Evolutionary conservation across 2,113 vertebrate genomes (phyloP).

Genomic region (Crotalus viridis): DNA sequence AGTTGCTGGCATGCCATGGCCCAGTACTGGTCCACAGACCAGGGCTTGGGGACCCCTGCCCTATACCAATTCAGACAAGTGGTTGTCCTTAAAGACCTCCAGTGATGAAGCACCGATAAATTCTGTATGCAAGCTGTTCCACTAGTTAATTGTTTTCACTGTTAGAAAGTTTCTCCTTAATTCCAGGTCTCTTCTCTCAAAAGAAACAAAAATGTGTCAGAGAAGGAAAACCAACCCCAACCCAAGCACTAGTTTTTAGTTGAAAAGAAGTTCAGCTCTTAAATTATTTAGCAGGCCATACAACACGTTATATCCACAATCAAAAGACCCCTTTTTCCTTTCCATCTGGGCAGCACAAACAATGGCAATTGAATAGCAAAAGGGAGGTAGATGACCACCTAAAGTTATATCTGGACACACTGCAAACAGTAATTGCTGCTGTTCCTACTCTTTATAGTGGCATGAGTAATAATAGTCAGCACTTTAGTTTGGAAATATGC

Average conservation of each 20-base stretch:
- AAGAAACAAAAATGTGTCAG: neutral
- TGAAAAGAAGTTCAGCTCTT: neutral
- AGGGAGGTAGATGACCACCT: neutral
- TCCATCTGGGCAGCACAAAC: neutral
- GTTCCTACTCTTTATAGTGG: neutral
- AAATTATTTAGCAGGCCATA: neutral
- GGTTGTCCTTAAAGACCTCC: too few relatives aligned
- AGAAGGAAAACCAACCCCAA: neutral
- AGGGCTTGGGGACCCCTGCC: too few relatives aligned
- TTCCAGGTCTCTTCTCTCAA: too few relatives aligned
- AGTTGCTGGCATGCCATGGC: too few relatives aligned
- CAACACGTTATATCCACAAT: neutral
- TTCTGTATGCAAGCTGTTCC: too few relatives aligned
- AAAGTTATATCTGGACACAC: neutral
- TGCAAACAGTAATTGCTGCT: neutral
- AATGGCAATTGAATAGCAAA: neutral
- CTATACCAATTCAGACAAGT: too few relatives aligned
- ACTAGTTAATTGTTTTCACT: too few relatives aligned
- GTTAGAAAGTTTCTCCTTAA: too few relatives aligned
- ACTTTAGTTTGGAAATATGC: neutral
- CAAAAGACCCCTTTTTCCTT: neutral
- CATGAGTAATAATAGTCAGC: neutral
- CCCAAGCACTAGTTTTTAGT: neutral
- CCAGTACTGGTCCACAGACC: too few relatives aligned
- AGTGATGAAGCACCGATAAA: too few relatives aligned